phyloP scores from a whole-genome alignment of 2,113 vertebrate genomes.

The Mohoua ochrocephala region DNA sequence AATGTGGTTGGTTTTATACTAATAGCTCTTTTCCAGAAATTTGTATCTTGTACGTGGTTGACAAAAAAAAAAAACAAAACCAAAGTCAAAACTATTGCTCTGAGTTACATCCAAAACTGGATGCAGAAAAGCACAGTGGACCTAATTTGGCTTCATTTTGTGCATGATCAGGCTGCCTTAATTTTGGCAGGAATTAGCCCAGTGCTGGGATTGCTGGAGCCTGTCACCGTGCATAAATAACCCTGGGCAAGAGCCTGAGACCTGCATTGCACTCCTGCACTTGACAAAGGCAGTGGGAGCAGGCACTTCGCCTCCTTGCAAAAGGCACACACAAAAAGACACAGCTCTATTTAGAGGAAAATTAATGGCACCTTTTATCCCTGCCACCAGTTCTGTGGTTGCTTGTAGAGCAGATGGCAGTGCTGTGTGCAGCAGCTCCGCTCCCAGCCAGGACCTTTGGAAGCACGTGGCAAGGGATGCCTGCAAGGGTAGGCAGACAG shows the following conservation, averaged over 20 bases:
- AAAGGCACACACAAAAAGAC: background rate
- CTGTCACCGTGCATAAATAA: background rate
- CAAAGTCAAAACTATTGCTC: background rate
- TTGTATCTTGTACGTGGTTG: background rate
- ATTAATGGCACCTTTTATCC: background rate
- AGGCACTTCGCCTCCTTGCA: accelerated
- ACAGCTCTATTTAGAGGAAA: background rate
- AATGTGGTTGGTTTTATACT: background rate
- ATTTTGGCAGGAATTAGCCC: background rate
- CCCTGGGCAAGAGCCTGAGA: background rate
- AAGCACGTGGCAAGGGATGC: background rate
- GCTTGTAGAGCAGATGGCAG: background rate
- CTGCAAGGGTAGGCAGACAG: background rate
- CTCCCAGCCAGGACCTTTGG: background rate
- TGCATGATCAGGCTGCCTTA: background rate
- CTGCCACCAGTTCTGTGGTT: background rate
- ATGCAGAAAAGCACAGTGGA: background rate
- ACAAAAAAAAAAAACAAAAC: too few relatives aligned
- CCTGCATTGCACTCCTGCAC: background rate
- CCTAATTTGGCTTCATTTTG: background rate
- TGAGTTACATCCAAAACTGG: background rate
- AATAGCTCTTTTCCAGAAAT: background rate
- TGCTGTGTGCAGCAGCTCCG: background rate
- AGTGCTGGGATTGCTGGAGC: background rate
- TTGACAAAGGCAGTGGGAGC: background rate